phyloP scores from a whole-genome alignment of 1,140 invertebrate species.

The Brachionus rotundiformis region DNA sequence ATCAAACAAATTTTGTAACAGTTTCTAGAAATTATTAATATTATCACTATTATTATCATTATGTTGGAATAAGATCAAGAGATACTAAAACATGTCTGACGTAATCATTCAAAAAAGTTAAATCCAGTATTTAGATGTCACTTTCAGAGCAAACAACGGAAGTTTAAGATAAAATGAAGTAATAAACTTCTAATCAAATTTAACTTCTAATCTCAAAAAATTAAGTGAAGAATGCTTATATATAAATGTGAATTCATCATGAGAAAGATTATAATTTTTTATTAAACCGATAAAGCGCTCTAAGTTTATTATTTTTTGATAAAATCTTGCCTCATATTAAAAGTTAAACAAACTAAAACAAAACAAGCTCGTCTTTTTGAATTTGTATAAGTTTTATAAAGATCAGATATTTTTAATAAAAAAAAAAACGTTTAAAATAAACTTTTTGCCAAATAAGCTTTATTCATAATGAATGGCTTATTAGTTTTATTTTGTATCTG shows the following conservation, averaged over 20 bases:
- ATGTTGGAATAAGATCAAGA: background rate
- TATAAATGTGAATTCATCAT: background rate
- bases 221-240: background rate
- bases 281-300: background rate
- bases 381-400: background rate
- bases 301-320: slow-evolving; percentile 4
- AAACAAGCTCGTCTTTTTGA: background rate
- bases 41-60: too few species aligned
- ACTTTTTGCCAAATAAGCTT: background rate
- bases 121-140: background rate
- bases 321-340: background rate
- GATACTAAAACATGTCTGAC: background rate
- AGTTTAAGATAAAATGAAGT: too few species aligned
- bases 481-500: slow-evolving; percentile 11
- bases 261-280: background rate
- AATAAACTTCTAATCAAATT: too few species aligned
- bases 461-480: background rate
- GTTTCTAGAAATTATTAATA: slow-evolving; percentile 8
- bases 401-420: background rate
- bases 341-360: background rate
- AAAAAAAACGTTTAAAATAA: background rate
- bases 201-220: background rate
- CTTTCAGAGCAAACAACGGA: background rate
- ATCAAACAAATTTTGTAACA: background rate
- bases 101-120: background rate